Evolutionary conservation across 2,113 vertebrate genomes (phyloP).

Genomic region (zebrafish (Danio rerio)): DNA sequence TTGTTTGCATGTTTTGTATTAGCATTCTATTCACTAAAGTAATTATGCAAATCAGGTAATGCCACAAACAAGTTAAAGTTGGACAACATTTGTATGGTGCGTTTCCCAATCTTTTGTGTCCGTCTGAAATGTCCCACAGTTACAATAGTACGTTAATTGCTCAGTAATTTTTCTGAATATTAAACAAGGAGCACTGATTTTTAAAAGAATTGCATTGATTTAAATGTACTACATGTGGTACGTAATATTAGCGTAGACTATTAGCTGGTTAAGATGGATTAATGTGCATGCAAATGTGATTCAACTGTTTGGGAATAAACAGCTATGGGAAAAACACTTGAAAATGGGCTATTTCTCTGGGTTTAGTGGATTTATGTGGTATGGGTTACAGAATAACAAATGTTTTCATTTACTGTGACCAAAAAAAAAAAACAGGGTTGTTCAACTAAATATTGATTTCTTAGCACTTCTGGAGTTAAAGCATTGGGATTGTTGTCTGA

Average conservation of each 20-base stretch:
- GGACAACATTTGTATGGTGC: slow-evolving; percentile 1
- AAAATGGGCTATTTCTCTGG: too few relatives aligned
- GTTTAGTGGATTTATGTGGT: too few relatives aligned
- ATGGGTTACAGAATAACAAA: too few relatives aligned
- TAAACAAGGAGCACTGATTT: not conserved
- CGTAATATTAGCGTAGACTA: not conserved
- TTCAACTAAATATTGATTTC: too few relatives aligned
- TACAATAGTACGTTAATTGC: not conserved
- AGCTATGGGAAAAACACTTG: too few relatives aligned
- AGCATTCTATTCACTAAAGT: not conserved
- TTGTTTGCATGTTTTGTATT: not conserved
- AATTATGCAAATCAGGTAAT: not conserved
- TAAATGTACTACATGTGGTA: not conserved
- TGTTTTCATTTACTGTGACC: too few relatives aligned
- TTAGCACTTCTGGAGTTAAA: too few relatives aligned
- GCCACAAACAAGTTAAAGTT: not conserved
- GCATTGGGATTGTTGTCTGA: too few relatives aligned
- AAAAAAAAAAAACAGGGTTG: too few relatives aligned
- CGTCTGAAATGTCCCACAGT: not conserved
- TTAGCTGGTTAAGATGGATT: not conserved
- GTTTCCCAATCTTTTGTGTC: not conserved
- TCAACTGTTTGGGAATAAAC: not conserved
- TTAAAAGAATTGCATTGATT: not conserved
- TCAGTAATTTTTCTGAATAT: not conserved
- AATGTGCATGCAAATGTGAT: not conserved